Evolutionary conservation across 1,140 invertebrate genomes (phyloP).

Genomic region (Steinernema feltiae): DNA sequence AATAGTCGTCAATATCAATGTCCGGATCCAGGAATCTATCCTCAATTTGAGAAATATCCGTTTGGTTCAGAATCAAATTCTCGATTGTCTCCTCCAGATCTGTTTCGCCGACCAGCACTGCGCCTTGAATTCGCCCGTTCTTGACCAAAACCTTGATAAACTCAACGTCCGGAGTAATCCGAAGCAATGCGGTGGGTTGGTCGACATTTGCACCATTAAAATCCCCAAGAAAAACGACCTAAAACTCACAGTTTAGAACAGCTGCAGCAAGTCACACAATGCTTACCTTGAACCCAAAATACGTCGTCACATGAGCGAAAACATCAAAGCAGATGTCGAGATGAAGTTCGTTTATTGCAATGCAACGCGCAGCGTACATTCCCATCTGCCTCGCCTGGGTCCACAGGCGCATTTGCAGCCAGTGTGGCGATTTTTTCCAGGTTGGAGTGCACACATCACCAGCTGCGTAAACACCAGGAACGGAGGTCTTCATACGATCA

Average conservation of each 20-base stretch:
- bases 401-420: constrained; percentile 95
- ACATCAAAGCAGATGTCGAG: constrained; percentile 91
- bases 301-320: constrained; percentile 87
- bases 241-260: constrained; percentile 35
- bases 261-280: not conserved
- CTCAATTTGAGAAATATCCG: constrained; percentile 79
- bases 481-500: constrained; percentile 75
- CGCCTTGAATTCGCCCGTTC: constrained; percentile 79
- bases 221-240: constrained; percentile 76
- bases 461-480: constrained; percentile 78
- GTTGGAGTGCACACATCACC: constrained; percentile 80
- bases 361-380: constrained; percentile 83
- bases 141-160: not conserved
- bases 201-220: constrained; percentile 68
- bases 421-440: constrained; percentile 73
- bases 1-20: constrained; percentile 97
- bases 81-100: constrained; percentile 96
- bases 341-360: constrained; percentile 66
- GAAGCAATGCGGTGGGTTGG: not conserved
- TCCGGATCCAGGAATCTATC: constrained; percentile 87
- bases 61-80: constrained; percentile 89
- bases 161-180: not conserved
- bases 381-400: constrained; percentile 96
- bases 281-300: constrained; percentile 84
- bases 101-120: constrained; percentile 81